Evolutionary conservation across 2,113 vertebrate genomes (phyloP).

Genomic region (Theristicus caerulescens): DNA sequence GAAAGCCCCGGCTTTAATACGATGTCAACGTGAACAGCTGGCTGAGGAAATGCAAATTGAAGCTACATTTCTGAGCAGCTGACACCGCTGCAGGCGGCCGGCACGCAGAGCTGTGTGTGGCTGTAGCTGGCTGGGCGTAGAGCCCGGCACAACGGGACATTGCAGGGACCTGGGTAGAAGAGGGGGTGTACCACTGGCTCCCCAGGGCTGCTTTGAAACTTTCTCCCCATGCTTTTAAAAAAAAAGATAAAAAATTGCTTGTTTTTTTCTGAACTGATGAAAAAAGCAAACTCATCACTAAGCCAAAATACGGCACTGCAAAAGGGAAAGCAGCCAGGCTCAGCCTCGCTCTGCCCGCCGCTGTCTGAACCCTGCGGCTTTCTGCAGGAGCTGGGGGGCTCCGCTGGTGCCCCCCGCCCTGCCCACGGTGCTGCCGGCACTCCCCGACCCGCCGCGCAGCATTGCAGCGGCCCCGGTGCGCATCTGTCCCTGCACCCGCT

Average conservation of each 20-base stretch:
- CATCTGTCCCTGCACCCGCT: neutral
- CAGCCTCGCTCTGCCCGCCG: neutral
- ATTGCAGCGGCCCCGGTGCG: neutral
- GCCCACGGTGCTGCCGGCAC: neutral
- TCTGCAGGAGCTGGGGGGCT: neutral
- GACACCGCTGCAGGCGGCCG: neutral
- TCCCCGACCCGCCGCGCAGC: neutral
- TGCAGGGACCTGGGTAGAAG: neutral
- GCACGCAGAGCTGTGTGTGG: neutral
- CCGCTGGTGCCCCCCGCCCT: accelerated
- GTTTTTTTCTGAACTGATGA: no score
- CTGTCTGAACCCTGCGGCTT: accelerated
- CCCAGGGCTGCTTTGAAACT: neutral
- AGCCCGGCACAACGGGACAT: neutral
- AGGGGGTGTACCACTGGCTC: neutral
- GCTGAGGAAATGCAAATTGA: neutral
- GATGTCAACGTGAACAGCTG: neutral
- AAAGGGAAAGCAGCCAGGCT: neutral
- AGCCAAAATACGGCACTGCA: accelerated
- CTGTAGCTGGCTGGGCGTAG: neutral
- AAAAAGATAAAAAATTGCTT: neutral
- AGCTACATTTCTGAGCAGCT: neutral
- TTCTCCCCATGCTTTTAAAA: neutral
- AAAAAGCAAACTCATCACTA: accelerated
- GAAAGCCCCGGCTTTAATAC: neutral